A percentile compares a stretch with the other conserved stretches of the same genome.
Evolutionary conservation across 2,113 vertebrate species (phyloP).

Genomic region (Otocyon megalotis): DNA sequence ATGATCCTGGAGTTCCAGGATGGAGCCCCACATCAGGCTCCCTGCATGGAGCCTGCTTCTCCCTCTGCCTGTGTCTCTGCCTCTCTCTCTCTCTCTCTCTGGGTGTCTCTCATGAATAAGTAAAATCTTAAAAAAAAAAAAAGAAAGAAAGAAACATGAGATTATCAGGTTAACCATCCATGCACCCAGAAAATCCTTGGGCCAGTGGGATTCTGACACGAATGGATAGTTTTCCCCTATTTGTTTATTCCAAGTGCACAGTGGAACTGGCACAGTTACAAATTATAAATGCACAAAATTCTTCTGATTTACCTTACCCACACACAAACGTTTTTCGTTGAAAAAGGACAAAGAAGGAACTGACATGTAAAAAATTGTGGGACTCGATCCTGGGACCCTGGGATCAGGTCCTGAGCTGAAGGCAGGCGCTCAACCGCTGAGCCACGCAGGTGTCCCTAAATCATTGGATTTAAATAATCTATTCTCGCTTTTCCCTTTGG

Average conservation of each 20-base stretch:
- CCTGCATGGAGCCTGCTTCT: too few species aligned
- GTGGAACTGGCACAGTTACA: not conserved
- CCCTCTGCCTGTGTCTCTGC: too few species aligned
- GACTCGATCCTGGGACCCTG: too few species aligned
- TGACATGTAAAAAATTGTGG: not conserved
- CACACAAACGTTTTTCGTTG: not conserved
- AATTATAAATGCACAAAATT: conserved; percentile 34
- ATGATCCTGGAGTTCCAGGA: too few species aligned
- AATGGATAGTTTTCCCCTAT: not conserved
- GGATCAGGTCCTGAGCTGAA: too few species aligned
- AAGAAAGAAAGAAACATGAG: not conserved
- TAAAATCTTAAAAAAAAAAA: too few species aligned
- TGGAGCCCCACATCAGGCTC: too few species aligned
- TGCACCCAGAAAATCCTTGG: not conserved
- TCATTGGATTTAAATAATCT: not conserved
- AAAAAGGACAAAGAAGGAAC: not conserved
- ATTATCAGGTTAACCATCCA: not conserved
- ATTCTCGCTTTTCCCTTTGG: not conserved
- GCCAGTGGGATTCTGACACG: not conserved
- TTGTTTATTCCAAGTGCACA: not conserved
- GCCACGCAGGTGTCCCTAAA: not conserved
- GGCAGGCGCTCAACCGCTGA: too few species aligned
- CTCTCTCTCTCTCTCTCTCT: too few species aligned
- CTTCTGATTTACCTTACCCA: not conserved
- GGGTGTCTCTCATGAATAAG: too few species aligned